A percentile compares a stretch with the other conserved stretches of the same genome.
phyloP scores from a whole-genome alignment of 2,113 vertebrate species.

The Hippocampus barbouri region DNA sequence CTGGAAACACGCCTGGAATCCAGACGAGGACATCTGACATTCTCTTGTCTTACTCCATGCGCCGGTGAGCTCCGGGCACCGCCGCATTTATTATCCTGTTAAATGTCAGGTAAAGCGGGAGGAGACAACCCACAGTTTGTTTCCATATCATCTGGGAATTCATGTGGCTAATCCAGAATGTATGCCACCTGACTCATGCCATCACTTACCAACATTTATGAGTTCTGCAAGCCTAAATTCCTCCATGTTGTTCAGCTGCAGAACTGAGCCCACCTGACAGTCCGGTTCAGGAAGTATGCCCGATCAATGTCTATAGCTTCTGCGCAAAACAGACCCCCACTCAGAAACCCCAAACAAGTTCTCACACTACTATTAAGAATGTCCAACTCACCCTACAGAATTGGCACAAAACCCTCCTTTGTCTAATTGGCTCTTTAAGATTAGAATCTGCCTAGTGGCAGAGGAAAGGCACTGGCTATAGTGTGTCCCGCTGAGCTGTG shows the following conservation, averaged over 20 bases:
- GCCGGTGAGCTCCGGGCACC: slow-evolving; percentile 35
- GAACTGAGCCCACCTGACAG: slow-evolving; percentile 32
- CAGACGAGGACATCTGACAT: slow-evolving; percentile 56
- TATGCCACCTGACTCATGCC: slow-evolving; percentile 6
- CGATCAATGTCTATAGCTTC: slow-evolving; percentile 43
- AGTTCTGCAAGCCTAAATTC: slow-evolving; percentile 6
- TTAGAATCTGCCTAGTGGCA: slow-evolving; percentile 40
- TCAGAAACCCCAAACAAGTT: slow-evolving; percentile 38
- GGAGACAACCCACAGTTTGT: slow-evolving; percentile 10
- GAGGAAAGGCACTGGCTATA: slow-evolving; percentile 25
- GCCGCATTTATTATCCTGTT: slow-evolving; percentile 24
- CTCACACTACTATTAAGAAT: slow-evolving; percentile 54
- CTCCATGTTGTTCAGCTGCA: slow-evolving; percentile 14
- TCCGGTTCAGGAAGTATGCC: slow-evolving; percentile 34
- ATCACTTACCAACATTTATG: slow-evolving; percentile 5
- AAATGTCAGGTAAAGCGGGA: slow-evolving; percentile 17
- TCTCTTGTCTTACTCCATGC: slow-evolving; percentile 25
- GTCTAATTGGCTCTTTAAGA: slow-evolving; percentile 55
- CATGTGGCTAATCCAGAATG: neutral
- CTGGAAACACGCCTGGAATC: slow-evolving; percentile 47
- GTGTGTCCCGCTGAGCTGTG: slow-evolving; percentile 55
- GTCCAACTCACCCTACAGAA: slow-evolving; percentile 32
- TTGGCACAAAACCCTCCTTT: slow-evolving; percentile 55
- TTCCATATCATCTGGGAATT: slow-evolving; percentile 11
- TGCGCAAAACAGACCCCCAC: slow-evolving; percentile 36